These are phyloP conservation scores for Nephrocerus scutellatus DNA, from an alignment of 2,888 invertebrate species.

Conservation along the genomic window DNA sequence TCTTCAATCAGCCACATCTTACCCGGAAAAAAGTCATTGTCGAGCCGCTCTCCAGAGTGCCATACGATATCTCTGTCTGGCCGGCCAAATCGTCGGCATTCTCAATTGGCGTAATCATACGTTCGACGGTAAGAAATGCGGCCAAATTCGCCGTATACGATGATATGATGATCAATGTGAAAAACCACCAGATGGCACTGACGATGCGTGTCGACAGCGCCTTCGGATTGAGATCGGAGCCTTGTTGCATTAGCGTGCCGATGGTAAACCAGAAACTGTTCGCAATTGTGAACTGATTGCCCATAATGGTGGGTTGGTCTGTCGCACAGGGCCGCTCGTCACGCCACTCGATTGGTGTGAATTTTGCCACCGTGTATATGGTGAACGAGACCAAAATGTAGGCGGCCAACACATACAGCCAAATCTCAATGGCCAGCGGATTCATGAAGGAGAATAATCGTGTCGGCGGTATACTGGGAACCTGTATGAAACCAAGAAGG, in stretches of 20 bases:
- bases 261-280: conserved; percentile 85
- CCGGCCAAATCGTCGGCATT: conserved; percentile 77
- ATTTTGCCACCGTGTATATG: conserved; percentile 72
- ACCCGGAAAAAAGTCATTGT: conserved; percentile 97
- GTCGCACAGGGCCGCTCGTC: conserved; percentile 58
- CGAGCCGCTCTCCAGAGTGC: conserved; percentile 86
- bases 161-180: conserved; percentile 82
- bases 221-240: conserved; percentile 70
- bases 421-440: conserved; percentile 77
- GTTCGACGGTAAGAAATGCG: conserved; percentile 82
- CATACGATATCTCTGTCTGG: conserved; percentile 86
- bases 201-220: conserved; percentile 64
- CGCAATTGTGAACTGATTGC: conserved; percentile 75
- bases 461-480: conserved; percentile 63
- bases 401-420: conserved; percentile 75
- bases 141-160: conserved; percentile 90
- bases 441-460: conserved; percentile 80
- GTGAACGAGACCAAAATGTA: conserved; percentile 72
- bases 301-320: conserved; percentile 31
- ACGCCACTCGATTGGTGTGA: conserved; percentile 76
- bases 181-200: conserved; percentile 88
- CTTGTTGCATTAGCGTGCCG: conserved; percentile 83
- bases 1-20: too few species aligned
- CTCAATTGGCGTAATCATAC: conserved; percentile 81
- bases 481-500: conserved; percentile 45